Percentiles rank a stretch among this genome's conserved stretches.
These are phyloP conservation scores for Chironomus tentans DNA, from an alignment of 2,888 invertebrate species.

Conservation along the genomic window DNA sequence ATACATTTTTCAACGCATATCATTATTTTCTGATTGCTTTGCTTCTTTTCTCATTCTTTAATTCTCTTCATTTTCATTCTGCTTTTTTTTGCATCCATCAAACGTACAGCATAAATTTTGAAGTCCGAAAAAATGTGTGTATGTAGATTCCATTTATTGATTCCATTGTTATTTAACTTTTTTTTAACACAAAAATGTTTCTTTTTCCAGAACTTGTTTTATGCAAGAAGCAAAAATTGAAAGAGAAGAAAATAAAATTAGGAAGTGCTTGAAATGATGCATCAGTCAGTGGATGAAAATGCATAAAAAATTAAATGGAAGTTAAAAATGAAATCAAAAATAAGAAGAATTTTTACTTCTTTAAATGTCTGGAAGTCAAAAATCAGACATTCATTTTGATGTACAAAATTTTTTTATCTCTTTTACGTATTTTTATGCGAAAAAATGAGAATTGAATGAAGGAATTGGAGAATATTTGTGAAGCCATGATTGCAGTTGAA, in stretches of 20 bases:
- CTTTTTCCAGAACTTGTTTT: no score
- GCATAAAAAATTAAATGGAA: slow-evolving; percentile 16
- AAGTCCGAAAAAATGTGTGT: not conserved
- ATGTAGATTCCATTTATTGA: slow-evolving; percentile 11
- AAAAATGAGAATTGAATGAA: not conserved
- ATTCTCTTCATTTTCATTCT: no score
- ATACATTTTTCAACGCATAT: slow-evolving; percentile 15
- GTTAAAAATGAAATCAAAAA: slow-evolving; percentile 13
- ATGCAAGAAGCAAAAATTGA: not conserved
- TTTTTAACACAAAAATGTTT: not conserved
- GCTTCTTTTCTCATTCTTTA: not conserved
- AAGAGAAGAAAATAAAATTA: not conserved
- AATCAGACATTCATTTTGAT: slow-evolving; percentile 2
- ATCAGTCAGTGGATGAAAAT: not conserved
- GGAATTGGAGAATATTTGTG: not conserved
- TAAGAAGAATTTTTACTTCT: not conserved
- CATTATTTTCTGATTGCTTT: slow-evolving; percentile 21
- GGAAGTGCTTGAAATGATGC: slow-evolving; percentile 20
- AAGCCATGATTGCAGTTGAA: not conserved
- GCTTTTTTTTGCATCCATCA: slow-evolving; percentile 23
- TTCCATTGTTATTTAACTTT: not conserved
- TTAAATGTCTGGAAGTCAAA: slow-evolving; percentile 24
- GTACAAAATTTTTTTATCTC: not conserved
- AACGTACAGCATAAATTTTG: not conserved
- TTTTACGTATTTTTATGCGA: not conserved